Evolutionary conservation across 2,888 invertebrate genomes (phyloP), one percentile per base, ranked within the genome.

Genomic region (Resseliella maxima): DNA sequence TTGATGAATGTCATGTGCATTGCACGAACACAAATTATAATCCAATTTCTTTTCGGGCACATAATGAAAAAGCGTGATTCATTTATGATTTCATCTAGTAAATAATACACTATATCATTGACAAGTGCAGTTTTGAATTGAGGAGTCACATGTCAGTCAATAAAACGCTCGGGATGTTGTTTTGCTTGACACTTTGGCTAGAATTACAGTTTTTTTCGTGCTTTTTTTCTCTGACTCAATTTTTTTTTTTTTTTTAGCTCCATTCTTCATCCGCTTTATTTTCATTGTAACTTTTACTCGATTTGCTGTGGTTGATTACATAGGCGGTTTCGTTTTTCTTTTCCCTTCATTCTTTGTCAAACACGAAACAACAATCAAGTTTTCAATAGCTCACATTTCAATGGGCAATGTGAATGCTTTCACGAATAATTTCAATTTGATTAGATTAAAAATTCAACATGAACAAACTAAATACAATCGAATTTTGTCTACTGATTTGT

Each of bases 401-500:
- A 50, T 50, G 46, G 18, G 18, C 46, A 59, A 24, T 0, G 3
- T 59, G 59, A 24, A 59, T 3, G 59, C 24, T 15, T 50, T 50
- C 46, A 50, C 46, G 46, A 59, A 59, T 59, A 59, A 59, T 59
- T 59, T 59, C 59, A 59, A 24, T 59, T 59, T 27, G 59, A 59
- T 59, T 59, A 59, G 59, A 59, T 59, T 59, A n/a, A 59, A 59
- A 59, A 59, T 59, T 59, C 59, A 59, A 59, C 59, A 24, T 24
- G 59, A n/a, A 27, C 27, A 27, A 59, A 59, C 27, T 59, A 59
- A 59, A 27, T 18, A 50, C 8, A 41, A 50, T 50, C 59, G 59
- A 59, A 24, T 59, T 59, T 3, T 24, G 59, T 27, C 24, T 24
- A 24, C 18, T 59, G 59, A 59, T 59, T 59, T 59, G 59, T 59